Evolutionary conservation across 1,140 invertebrate species (phyloP), one percentile per base, ranked within the genome.

Genomic region (Batillaria attramentaria): DNA sequence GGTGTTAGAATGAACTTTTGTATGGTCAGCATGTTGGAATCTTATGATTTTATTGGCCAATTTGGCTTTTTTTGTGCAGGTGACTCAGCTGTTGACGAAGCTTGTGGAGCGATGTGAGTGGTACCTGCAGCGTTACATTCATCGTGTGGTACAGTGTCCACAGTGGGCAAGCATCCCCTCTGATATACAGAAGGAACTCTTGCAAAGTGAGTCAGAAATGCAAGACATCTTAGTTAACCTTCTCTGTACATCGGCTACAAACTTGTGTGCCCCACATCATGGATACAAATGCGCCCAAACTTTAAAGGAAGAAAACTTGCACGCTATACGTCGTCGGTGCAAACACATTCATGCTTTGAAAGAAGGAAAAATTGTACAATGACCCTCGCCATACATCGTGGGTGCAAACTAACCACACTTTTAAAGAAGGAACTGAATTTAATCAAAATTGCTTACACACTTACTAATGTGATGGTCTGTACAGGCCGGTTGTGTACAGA

Each of bases 111-210:
- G 72, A 42, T 75, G 72, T 37, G 72, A 75, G 54, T 75, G 72
- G 72, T 75, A 75, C 72, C n/a, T 75, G 8, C 72, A 75, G 3
- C 50, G 72, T n/a, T 75, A 75, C 54, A 75, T 75, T 35, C 72
- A 75, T 39, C 54, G 54, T n/a, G 54, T 75, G 13, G 39, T 75
- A 37, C 35, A 65, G 35, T 75, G 72, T 33, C 72, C 72, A 0
- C 37, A 42, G 50, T 75, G 72, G 72, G 13, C 35, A 6, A 31
- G 16, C 8, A 35, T 75, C 18, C 37, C 72, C 1, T n/a, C 54
- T 13, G 72, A 39, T 5, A 33, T 75, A 4, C 72, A 75, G 54
- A 50, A 75, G 24, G 50, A 75, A 4, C 72, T 75, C 13, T 42
- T 72, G 42, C 70, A 72, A 2, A 72, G 70, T 72, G 20, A 50